Evolutionary conservation across 2,888 invertebrate species (phyloP).

Genomic region (Leucania comma): DNA sequence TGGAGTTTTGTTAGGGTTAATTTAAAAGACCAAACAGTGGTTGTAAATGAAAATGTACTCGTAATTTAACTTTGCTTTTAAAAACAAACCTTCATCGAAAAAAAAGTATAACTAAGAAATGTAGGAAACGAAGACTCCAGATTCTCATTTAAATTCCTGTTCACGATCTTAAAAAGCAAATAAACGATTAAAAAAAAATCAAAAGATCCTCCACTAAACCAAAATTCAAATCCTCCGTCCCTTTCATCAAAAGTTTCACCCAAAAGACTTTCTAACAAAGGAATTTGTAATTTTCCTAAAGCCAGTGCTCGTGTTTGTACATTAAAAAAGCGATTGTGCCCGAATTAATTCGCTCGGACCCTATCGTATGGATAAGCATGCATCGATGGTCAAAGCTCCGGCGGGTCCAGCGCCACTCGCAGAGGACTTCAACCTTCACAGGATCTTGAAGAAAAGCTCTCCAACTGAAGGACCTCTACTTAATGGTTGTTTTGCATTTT

Average conservation of each 20-base stretch:
- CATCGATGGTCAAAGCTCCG: conserved; percentile 66
- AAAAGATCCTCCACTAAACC: conserved; percentile 17
- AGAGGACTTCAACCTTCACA: background rate
- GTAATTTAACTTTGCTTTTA: too few species aligned
- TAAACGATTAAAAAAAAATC: conserved; percentile 22
- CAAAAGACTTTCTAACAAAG: conserved; percentile 61
- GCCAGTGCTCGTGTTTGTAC: conserved; percentile 53
- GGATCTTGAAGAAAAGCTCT: background rate
- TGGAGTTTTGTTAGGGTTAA: background rate
- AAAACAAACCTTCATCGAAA: too few species aligned
- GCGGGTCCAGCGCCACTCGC: conserved; percentile 17
- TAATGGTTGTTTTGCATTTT: background rate
- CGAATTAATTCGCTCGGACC: conserved; percentile 61
- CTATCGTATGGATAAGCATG: conserved; percentile 62
- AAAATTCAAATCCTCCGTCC: conserved; percentile 35
- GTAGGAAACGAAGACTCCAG: too few species aligned
- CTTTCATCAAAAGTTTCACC: conserved; percentile 47
- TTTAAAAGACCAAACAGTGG: background rate
- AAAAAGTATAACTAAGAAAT: too few species aligned
- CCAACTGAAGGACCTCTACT: background rate
- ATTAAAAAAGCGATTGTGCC: conserved; percentile 68
- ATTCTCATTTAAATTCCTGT: background rate
- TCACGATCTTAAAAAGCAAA: conserved; percentile 7
- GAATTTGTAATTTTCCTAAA: conserved; percentile 64
- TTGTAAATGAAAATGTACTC: background rate